Evolutionary conservation across 1,140 invertebrate genomes (phyloP), one percentile per base, ranked within the genome.

Genomic region (Manduca sexta): DNA sequence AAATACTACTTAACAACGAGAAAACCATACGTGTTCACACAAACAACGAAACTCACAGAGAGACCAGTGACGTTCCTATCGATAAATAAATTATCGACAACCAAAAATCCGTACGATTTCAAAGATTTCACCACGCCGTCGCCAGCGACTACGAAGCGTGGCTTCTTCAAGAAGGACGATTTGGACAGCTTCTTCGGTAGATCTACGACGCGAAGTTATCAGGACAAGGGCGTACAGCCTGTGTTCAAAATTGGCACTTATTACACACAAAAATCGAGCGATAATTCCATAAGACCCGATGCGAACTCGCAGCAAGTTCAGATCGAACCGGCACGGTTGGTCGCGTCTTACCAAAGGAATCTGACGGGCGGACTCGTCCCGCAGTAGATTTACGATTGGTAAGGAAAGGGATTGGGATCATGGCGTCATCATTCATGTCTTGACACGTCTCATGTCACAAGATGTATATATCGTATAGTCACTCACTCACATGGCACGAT

Each of bases 41-140:
- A 71, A 41, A 73, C 64, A 46, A 54, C 59, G 5, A 69, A 64
- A 21, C 61, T 58, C 60, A 38, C 56, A 61, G 16, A 35, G 8
- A 44, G 16, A 56, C 15, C 34, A 11, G 48, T 53, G 33, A 72
- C 71, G 34, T 72, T 68, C 54, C 64, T 74, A 49, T 58, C 78
- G 59, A 53, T 84, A 46, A 76, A 80, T 54, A 76, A 75, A 61
- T 86, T 82, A 55, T 86, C 81, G 6, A 70, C 86, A 16, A 88
- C 86, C 10, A 86, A 72, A 62, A 88, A 80, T 45, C 87, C 88
- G 7, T 89, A 89, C 64, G 84, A 88, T 57, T 88, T 88, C 57
- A 77, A 88, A 62, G 82, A 88, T 48, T 88, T 84, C 52, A 59
- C 64, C 3, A 79, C 74, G n/a, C 48, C 64, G 2, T 69, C 69